These are phyloP conservation scores for Sardina pilchardus DNA, from an alignment of 2,113 vertebrate species.

Conservation along the genomic window DNA sequence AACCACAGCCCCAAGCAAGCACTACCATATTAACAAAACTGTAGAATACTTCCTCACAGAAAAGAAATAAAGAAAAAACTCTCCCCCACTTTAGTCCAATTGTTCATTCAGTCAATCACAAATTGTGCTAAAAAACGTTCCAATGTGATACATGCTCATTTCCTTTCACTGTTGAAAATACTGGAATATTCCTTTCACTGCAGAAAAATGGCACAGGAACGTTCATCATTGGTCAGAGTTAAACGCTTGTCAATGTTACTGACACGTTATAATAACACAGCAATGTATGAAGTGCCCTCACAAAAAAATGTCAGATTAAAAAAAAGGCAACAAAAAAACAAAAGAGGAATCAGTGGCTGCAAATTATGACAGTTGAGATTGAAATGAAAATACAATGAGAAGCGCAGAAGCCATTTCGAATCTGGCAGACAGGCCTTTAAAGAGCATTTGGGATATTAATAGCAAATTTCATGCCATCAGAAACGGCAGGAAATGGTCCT, in stretches of 20 bases:
- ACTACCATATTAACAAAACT: neutral
- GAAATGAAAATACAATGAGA: constrained; percentile 78
- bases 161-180: neutral
- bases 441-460: constrained; percentile 86
- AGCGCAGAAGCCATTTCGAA: constrained; percentile 74
- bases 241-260: constrained; percentile 51
- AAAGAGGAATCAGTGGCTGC: constrained; percentile 77
- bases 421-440: constrained; percentile 78
- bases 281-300: constrained; percentile 50
- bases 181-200: neutral
- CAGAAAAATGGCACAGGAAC: constrained; percentile 19
- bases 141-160: neutral
- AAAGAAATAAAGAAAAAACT: neutral
- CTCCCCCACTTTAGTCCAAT: constrained; percentile 16
- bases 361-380: constrained; percentile 79
- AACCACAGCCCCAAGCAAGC: neutral
- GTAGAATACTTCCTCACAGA: neutral
- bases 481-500: constrained; percentile 69
- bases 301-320: constrained; percentile 57
- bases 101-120: constrained; percentile 36
- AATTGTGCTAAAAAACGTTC: neutral
- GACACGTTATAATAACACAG: constrained; percentile 57
- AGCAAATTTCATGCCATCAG: constrained; percentile 84
- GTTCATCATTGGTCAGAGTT: constrained; percentile 28
- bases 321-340: constrained; percentile 24